Conservation (phyloP, 1,140 invertebrate species). For the Lucilia sericata region DNA sequence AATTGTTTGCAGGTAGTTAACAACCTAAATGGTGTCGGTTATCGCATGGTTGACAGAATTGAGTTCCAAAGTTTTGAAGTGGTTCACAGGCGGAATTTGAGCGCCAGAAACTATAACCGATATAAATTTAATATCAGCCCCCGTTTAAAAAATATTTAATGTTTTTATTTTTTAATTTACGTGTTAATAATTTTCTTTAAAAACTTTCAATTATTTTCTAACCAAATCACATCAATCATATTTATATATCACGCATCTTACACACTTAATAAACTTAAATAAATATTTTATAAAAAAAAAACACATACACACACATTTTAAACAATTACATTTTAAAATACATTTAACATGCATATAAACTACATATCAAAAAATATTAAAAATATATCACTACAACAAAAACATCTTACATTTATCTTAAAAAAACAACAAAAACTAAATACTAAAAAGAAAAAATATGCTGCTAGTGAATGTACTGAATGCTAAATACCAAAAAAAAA, state of each 20-base stretch:
- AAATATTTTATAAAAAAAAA: not conserved
- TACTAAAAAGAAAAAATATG: constrained; percentile 45
- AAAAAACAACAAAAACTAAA: not conserved
- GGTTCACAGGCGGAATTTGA: no score
- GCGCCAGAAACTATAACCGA: no score
- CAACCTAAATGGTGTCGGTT: no score
- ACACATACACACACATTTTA: not conserved
- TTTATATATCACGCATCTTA: not conserved
- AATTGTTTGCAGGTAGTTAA: no score
- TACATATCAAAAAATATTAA: not conserved
- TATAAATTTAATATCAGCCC: not conserved
- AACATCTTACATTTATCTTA: not conserved
- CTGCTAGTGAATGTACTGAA: constrained; percentile 69
- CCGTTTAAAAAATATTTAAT: not conserved
- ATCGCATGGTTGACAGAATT: no score
- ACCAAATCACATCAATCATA: not conserved
- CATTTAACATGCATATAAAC: not conserved
- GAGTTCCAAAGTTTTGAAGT: no score
- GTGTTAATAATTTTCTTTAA: not conserved
- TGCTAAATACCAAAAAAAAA: constrained; percentile 62
- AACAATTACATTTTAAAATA: not conserved
- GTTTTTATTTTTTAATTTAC: not conserved
- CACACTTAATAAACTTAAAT: no score
- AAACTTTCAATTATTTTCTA: no score
- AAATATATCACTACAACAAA: not conserved